Evolutionary conservation across 2,797 vertebrate species (phyloP), one percentile per base, ranked within the genome.

Genomic region (Strix occidentalis): DNA sequence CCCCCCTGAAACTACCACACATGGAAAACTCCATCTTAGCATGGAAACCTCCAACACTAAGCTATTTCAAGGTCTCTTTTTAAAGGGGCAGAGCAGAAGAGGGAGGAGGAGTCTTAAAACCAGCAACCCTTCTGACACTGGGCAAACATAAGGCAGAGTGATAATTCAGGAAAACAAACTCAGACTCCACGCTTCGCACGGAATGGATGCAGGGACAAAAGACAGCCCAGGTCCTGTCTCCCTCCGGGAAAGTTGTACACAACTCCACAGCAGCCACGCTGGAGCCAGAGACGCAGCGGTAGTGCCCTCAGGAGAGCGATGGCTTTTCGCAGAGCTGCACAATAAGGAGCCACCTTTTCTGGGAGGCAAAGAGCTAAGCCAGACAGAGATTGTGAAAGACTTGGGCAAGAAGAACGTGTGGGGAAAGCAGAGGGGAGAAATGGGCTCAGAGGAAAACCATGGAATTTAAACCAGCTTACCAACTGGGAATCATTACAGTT

Each of bases 181-280:
- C 51, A 18, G 51, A 35, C 29, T 71, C 51, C 26, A 43, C 0
- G 1, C 28, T 85, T 78, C 0, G 0, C 41, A 90, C 0, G 0
- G 77, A 93, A 80, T 16, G 29, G 37, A 77, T 41, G n/a, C 19
- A 13, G 50, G 53, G 51, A 85, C 37, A 20, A 63, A 74, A 89
- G 48, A 24, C 28, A 94, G 50, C 15, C 75, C 8, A 3, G 39
- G 51, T 57, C 51, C 46, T 2, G 2, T 46, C 37, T 89, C 50
- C 71, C 24, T 1, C 33, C 0, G 1, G 25, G 3, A 20, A 51
- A 72, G 29, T 12, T 68, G 41, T 17, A 78, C 2, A 4, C 48
- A 83, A 29, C 50, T 71, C 79, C 66, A 39, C 53, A 81, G 61
- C 89, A 95, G 95, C 71, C 87, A 77, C 1, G 7, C 65, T 78